Conservation (phyloP, 2,888 invertebrate genomes). For the Drosophila phalerata region DNA sequence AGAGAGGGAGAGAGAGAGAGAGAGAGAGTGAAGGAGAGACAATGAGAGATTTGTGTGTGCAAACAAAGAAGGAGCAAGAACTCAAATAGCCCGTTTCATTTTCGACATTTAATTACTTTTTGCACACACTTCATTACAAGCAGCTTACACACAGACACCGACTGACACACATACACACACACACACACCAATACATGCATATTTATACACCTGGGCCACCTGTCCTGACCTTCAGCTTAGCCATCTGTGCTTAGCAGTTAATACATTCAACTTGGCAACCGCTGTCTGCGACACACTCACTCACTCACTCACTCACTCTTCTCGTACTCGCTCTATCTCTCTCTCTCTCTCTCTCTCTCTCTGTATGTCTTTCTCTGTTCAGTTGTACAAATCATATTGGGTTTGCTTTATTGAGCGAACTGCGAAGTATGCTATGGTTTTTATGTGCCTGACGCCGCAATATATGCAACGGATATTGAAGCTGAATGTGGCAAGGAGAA, state of each 20-base stretch:
- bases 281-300: constrained; percentile 35
- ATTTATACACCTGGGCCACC: constrained; percentile 32
- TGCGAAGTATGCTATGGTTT: constrained; percentile 60
- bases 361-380: constrained; percentile 1
- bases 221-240: constrained; percentile 42
- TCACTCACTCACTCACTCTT: constrained; percentile 12
- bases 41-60: constrained; percentile 14
- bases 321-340: background rate
- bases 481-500: constrained; percentile 1
- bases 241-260: constrained; percentile 64
- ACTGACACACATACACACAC: constrained; percentile 9
- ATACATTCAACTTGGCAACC: constrained; percentile 56
- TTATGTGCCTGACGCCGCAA: constrained; percentile 40
- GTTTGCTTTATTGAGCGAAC: constrained; percentile 66
- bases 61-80: constrained; percentile 35
- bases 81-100: constrained; percentile 73
- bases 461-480: constrained; percentile 34
- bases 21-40: constrained; percentile 11
- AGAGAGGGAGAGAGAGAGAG: background rate
- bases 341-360: background rate
- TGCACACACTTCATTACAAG: constrained; percentile 73
- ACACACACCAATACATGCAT: background rate
- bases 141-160: constrained; percentile 51
- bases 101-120: constrained; percentile 80
- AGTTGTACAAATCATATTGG: constrained; percentile 56